Conservation (phyloP, 2,113 vertebrate species). For the Psilopsiagon aurifrons region DNA sequence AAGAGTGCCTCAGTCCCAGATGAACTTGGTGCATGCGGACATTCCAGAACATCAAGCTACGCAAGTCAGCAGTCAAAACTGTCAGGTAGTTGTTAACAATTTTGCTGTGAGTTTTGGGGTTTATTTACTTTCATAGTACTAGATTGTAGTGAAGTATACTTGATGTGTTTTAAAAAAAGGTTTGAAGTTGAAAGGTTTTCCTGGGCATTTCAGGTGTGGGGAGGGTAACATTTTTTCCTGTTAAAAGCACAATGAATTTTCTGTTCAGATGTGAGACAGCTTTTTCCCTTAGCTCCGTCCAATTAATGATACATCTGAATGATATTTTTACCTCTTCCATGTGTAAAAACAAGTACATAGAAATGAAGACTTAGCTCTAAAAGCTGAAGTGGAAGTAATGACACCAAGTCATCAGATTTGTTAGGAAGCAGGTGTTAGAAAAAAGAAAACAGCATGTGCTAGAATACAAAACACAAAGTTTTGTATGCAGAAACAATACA, state of each 20-base stretch:
- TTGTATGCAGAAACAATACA: neutral
- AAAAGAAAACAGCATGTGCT: neutral
- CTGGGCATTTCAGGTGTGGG: neutral
- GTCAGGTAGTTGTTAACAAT: conserved; percentile 82
- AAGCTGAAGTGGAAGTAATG: neutral
- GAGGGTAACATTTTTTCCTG: neutral
- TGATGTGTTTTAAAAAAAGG: neutral
- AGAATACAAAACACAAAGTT: neutral
- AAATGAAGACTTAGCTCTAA: neutral
- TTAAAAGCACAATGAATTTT: neutral
- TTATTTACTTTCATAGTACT: neutral
- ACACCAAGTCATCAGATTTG: neutral
- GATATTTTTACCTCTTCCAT: neutral
- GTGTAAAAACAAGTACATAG: neutral
- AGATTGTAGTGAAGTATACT: neutral
- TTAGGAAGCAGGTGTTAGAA: neutral
- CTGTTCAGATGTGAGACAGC: neutral
- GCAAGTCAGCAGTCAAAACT: conserved; percentile 93
- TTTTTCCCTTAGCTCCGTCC: neutral
- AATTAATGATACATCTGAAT: neutral
- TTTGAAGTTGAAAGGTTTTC: neutral
- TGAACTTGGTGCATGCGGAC: conserved; percentile 82
- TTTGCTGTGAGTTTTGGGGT: neutral
- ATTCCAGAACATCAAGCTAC: conserved; percentile 92
- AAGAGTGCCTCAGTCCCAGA: conserved; percentile 88